Conservation (phyloP, 2,888 invertebrate genomes). For the Clitarchus hookeri region DNA sequence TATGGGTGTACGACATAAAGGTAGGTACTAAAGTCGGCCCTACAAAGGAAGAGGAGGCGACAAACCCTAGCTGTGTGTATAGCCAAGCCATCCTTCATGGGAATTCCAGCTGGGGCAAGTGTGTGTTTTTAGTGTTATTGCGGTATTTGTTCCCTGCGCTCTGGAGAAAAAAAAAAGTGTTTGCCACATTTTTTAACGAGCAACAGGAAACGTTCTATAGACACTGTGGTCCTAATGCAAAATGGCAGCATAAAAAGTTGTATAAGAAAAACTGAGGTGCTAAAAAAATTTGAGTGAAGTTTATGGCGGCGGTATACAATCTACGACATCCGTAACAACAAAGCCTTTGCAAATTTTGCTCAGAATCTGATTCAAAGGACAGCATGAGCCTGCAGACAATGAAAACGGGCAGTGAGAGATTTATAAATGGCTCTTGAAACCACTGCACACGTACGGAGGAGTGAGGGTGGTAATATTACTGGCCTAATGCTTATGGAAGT, state of each 20-base stretch:
- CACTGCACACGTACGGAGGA: background rate
- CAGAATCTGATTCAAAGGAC: background rate
- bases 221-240: background rate
- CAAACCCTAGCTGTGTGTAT: too few relatives aligned
- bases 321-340: background rate
- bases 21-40: too few relatives aligned
- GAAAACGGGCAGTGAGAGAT: background rate
- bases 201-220: background rate
- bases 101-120: too few relatives aligned
- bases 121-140: background rate
- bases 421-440: background rate
- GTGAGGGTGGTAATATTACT: background rate
- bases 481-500: background rate
- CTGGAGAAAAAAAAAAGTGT: too few relatives aligned
- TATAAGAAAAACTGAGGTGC: background rate
- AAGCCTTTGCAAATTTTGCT: background rate
- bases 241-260: background rate
- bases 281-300: background rate
- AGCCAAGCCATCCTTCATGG: too few relatives aligned
- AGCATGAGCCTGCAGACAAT: background rate
- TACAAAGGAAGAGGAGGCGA: too few relatives aligned
- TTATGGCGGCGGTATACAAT: background rate
- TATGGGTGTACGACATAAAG: too few relatives aligned
- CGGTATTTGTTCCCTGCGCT: background rate
- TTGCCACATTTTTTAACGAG: background rate